Evolutionary conservation across 1,140 invertebrate genomes (phyloP).

Genomic region (Anagrus nilaparvatae): DNA sequence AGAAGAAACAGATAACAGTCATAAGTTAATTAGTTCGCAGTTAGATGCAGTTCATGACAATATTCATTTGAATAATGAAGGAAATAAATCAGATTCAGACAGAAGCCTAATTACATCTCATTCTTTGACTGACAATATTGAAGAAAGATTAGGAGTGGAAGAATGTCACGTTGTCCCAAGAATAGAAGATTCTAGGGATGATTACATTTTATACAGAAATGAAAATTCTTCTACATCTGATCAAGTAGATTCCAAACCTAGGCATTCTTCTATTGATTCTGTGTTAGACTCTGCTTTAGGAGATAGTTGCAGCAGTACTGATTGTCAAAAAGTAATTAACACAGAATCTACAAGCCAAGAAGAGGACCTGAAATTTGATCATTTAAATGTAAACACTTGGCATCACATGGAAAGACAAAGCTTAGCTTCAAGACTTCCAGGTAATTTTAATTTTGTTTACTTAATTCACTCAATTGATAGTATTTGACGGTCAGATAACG

Average conservation of each 20-base stretch:
- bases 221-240: constrained; percentile 15
- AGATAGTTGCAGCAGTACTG: constrained; percentile 42
- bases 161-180: constrained; percentile 39
- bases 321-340: constrained; percentile 29
- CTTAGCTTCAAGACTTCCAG: constrained; percentile 48
- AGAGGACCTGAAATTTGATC: constrained; percentile 17
- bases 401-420: constrained; percentile 47
- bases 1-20: too few relatives aligned
- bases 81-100: too few relatives aligned
- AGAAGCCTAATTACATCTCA: too few relatives aligned
- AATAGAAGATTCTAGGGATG: constrained; percentile 16
- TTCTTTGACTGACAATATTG: too few relatives aligned
- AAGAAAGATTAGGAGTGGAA: constrained; percentile 20
- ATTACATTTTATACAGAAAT: constrained; percentile 11
- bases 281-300: constrained; percentile 46
- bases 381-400: constrained; percentile 41
- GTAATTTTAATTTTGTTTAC: constrained; percentile 33
- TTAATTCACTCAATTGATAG: too few relatives aligned
- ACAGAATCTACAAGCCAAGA: constrained; percentile 18
- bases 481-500: too few relatives aligned
- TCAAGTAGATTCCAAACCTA: constrained; percentile 27
- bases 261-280: constrained; percentile 46
- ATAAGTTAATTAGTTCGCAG: too few relatives aligned
- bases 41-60: too few relatives aligned
- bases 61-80: too few relatives aligned